phyloP scores from a whole-genome alignment of 2,888 invertebrate species.

The Lasioglossum lativentre region DNA sequence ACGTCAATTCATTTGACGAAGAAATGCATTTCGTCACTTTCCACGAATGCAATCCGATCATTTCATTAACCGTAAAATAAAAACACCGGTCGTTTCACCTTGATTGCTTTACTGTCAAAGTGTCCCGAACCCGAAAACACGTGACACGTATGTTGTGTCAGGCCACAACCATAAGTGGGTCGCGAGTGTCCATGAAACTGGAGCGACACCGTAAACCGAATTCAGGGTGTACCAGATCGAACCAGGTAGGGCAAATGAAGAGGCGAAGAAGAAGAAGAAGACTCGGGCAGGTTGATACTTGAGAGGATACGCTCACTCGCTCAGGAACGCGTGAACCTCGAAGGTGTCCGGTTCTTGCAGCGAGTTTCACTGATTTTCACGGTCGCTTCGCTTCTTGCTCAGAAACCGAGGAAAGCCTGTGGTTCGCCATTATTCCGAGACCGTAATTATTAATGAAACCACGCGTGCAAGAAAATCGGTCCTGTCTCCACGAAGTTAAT shows the following conservation, averaged over 20 bases:
- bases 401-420: background rate
- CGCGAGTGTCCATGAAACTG: background rate
- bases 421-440: background rate
- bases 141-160: background rate
- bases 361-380: constrained; percentile 28
- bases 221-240: background rate
- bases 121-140: background rate
- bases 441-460: constrained; percentile 16
- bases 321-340: background rate
- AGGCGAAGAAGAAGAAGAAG: background rate
- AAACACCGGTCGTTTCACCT: background rate
- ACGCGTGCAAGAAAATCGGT: background rate
- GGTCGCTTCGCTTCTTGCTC: constrained; percentile 21
- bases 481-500: background rate
- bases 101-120: background rate
- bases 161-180: background rate
- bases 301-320: constrained; percentile 1
- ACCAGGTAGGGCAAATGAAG: background rate
- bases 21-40: background rate
- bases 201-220: constrained; percentile 12
- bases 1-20: background rate
- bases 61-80: background rate
- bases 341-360: background rate
- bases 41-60: background rate
- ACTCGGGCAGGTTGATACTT: background rate